These are phyloP conservation scores for Crax fasciolata DNA, from an alignment of 2,797 vertebrate genomes.

Conservation along the genomic window DNA sequence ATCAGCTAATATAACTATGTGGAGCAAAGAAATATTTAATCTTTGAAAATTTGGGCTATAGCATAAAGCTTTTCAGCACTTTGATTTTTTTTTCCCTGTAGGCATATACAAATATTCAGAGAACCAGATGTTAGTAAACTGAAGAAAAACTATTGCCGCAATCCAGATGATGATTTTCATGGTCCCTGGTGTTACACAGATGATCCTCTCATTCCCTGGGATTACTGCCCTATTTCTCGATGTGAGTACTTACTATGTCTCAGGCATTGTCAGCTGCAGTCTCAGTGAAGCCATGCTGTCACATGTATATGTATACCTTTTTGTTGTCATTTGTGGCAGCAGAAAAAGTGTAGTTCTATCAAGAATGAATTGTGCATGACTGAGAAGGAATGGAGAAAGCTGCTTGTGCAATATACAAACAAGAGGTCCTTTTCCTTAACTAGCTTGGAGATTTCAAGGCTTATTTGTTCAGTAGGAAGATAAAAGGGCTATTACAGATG, in stretches of 20 bases:
- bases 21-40: conserved; percentile 60
- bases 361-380: conserved; percentile 7
- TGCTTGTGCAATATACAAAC: conserved; percentile 54
- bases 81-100: conserved; percentile 74
- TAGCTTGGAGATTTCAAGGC: conserved; percentile 49
- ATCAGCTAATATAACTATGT: conserved; percentile 33
- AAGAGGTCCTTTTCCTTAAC: conserved; percentile 41
- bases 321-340: not conserved
- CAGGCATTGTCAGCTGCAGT: not conserved
- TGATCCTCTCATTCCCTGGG: conserved; percentile 93
- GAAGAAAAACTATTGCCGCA: conserved; percentile 94
- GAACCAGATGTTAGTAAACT: conserved; percentile 87
- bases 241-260: conserved; percentile 87
- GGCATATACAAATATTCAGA: conserved; percentile 84
- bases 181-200: conserved; percentile 98
- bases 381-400: conserved; percentile 21
- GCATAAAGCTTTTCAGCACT: conserved; percentile 62
- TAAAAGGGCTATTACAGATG: conserved; percentile 57
- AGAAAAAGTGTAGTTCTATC: not conserved
- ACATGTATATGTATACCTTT: not conserved
- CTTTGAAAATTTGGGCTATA: conserved; percentile 67
- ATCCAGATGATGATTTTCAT: conserved; percentile 96
- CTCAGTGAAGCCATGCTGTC: not conserved
- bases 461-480: conserved; percentile 56
- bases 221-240: conserved; percentile 93